phyloP scores from a whole-genome alignment of 2,888 invertebrate species.

The Eulithis testata region DNA sequence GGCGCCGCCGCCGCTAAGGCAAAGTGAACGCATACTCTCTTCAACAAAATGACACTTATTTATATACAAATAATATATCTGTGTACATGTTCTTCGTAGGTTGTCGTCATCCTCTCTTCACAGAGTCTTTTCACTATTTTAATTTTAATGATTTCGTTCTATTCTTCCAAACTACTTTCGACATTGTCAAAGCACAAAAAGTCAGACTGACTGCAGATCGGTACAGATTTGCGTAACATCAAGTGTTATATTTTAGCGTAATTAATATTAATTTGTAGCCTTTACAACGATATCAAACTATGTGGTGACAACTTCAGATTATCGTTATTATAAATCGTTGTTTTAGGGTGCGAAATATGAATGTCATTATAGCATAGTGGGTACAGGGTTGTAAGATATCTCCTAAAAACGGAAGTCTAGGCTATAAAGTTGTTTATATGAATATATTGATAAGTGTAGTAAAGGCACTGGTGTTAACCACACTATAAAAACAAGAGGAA shows the following conservation, averaged over 20 bases:
- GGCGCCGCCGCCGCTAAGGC: conserved; percentile 77
- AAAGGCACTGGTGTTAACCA: conserved; percentile 70
- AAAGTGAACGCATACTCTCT: conserved; percentile 71
- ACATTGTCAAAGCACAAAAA: conserved; percentile 49
- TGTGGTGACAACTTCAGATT: conserved; percentile 43
- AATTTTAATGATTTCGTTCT: conserved; percentile 40
- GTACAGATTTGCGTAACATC: conserved; percentile 27
- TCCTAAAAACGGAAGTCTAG: conserved; percentile 77
- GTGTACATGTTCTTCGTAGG: conserved; percentile 47
- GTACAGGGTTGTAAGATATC: conserved; percentile 85
- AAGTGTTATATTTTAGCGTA: conserved; percentile 38
- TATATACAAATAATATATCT: conserved; percentile 28
- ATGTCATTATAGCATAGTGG: conserved; percentile 81
- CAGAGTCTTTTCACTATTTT: conserved; percentile 63
- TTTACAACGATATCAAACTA: conserved; percentile 39
- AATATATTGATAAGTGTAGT: conserved; percentile 78
- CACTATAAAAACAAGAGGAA: conserved; percentile 67
- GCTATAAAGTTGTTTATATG: conserved; percentile 79
- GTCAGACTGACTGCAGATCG: conserved; percentile 35
- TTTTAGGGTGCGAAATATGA: conserved; percentile 64
- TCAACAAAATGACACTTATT: conserved; percentile 36
- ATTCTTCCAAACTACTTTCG: conserved; percentile 37
- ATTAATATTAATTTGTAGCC: conserved; percentile 32
- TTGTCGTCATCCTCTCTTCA: conserved; percentile 63
- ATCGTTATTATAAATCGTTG: conserved; percentile 50